A percentile compares a stretch with the other conserved stretches of the same genome.
These are phyloP conservation scores for Apis cerana DNA, from an alignment of 1,140 invertebrate genomes.

Conservation along the genomic window DNA sequence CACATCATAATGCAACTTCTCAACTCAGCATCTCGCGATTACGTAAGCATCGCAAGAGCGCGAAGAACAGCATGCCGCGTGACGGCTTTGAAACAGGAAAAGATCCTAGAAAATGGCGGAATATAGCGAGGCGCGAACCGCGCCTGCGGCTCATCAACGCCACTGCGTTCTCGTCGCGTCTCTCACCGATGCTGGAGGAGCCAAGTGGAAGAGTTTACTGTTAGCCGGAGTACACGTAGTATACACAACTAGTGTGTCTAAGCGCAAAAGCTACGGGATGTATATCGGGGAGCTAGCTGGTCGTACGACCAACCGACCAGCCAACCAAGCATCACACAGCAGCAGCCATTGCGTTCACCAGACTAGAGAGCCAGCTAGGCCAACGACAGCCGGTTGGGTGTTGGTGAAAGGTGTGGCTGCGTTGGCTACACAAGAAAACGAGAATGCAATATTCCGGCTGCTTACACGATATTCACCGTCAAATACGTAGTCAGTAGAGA, in stretches of 20 bases:
- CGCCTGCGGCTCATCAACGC: constrained; percentile 33
- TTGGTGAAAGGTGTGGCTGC: constrained; percentile 81
- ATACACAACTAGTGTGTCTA: constrained; percentile 13
- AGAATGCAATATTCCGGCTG: constrained; percentile 77
- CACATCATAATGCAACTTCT: too few relatives aligned
- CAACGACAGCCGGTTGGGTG: constrained; percentile 63
- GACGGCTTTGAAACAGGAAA: background rate
- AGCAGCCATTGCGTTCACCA: constrained; percentile 33
- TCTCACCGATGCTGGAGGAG: constrained; percentile 32
- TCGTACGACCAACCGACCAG: constrained; percentile 24
- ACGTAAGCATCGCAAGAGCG: background rate
- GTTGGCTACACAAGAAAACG: constrained; percentile 73
- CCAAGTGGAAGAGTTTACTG: constrained; percentile 72
- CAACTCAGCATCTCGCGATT: background rate
- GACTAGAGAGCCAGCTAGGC: constrained; percentile 37
- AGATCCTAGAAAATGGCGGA: constrained; percentile 37
- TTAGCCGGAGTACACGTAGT: constrained; percentile 62
- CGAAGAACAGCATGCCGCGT: background rate
- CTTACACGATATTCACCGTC: constrained; percentile 49
- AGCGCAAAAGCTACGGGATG: constrained; percentile 25
- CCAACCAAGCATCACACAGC: constrained; percentile 28
- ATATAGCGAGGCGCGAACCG: background rate
- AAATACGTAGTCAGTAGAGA: constrained; percentile 12
- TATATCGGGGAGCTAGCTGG: constrained; percentile 14
- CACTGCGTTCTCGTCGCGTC: background rate